Conservation (phyloP, 2,797 vertebrate genomes). For the Chaunax sp. region DNA sequence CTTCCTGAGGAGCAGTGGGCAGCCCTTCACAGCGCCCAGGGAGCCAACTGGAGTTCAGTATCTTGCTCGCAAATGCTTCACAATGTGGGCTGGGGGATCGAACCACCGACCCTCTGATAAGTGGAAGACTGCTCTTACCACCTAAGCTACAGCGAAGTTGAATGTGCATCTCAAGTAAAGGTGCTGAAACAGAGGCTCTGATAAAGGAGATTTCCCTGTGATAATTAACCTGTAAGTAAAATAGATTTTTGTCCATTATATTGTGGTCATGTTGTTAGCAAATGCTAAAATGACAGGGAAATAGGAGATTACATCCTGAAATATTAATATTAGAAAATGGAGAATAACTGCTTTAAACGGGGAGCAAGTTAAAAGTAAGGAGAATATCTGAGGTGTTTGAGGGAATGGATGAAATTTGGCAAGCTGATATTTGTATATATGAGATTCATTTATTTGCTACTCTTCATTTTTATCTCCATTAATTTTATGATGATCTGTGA, state of each 20-base stretch:
- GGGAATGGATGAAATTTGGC: not conserved
- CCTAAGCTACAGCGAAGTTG: no score
- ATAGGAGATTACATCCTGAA: not conserved
- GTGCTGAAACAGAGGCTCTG: not conserved
- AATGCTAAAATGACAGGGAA: constrained; percentile 3
- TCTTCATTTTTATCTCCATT: no score
- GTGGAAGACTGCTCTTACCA: no score
- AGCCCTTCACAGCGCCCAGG: no score
- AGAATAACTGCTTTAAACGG: constrained; percentile 7
- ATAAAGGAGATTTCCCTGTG: not conserved
- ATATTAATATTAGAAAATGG: not conserved
- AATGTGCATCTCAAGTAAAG: constrained; percentile 2
- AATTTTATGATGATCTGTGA: no score
- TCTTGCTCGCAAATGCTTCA: no score
- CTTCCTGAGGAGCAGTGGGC: no score
- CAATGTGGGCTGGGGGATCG: no score
- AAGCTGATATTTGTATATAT: not conserved
- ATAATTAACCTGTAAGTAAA: constrained; percentile 5
- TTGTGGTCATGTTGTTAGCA: not conserved
- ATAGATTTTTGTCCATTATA: not conserved
- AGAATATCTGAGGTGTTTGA: not conserved
- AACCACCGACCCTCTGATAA: no score
- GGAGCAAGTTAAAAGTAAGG: not conserved
- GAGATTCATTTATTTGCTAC: no score
- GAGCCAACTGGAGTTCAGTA: no score